phyloP scores from a whole-genome alignment of 2,888 invertebrate species.

The Ormyrus rosae region DNA sequence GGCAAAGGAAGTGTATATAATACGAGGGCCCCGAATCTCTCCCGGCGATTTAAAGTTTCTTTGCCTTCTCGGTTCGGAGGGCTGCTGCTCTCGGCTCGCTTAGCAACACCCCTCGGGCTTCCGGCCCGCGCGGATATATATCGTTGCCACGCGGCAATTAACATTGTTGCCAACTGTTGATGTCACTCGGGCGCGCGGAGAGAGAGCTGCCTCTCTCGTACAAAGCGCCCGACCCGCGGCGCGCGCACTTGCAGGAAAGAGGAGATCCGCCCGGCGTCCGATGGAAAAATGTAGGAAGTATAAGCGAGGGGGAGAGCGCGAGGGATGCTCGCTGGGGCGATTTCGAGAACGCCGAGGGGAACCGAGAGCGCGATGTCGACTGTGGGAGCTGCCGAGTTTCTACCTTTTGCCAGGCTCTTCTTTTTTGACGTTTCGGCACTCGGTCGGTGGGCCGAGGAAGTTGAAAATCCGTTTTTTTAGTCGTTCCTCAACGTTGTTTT shows the following conservation, averaged over 20 bases:
- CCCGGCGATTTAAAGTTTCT: constrained; percentile 66
- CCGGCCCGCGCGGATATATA: constrained; percentile 21
- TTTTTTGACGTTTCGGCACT: too few relatives aligned
- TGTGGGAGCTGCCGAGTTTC: too few relatives aligned
- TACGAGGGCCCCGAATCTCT: constrained; percentile 37
- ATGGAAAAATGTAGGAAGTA: constrained; percentile 41
- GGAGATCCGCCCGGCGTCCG: constrained; percentile 13
- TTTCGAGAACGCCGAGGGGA: too few relatives aligned
- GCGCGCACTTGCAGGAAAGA: constrained; percentile 13
- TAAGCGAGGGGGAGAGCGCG: constrained; percentile 14
- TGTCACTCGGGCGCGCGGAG: constrained; percentile 13
- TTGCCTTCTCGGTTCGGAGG: not conserved
- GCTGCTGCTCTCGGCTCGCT: constrained; percentile 55
- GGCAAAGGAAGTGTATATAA: constrained; percentile 15
- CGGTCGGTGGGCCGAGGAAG: too few relatives aligned
- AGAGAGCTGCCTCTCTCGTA: not conserved
- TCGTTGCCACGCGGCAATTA: constrained; percentile 57
- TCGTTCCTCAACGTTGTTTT: too few relatives aligned
- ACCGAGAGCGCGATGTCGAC: too few relatives aligned
- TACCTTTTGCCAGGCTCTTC: not conserved
- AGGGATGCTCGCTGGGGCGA: too few relatives aligned
- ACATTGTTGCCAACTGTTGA: constrained; percentile 59
- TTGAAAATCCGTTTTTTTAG: too few relatives aligned
- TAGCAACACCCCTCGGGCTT: constrained; percentile 63
- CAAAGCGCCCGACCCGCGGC: not conserved